phyloP scores from a whole-genome alignment of 2,797 vertebrate genomes.

The Microtus obscurus region DNA sequence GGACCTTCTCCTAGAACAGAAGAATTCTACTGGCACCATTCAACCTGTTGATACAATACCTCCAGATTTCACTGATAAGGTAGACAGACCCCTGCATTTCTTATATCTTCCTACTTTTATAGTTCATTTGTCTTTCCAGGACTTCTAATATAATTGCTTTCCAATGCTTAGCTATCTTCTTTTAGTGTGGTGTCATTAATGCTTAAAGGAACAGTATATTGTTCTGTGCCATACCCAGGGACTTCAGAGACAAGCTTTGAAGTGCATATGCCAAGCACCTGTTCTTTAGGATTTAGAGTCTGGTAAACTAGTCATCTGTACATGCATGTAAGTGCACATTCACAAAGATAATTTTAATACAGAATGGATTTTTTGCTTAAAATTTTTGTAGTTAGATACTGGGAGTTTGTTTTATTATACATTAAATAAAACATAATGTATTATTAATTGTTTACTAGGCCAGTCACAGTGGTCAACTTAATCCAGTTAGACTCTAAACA shows the following conservation, averaged over 20 bases:
- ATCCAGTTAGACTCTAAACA: not conserved
- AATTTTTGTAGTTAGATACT: not conserved
- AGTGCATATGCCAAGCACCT: not conserved
- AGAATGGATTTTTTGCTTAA: conserved; percentile 3
- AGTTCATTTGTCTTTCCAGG: not conserved
- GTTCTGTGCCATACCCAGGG: not conserved
- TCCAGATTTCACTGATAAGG: not conserved
- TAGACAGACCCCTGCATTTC: not conserved
- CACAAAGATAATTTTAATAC: not conserved
- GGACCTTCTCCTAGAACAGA: too few species aligned
- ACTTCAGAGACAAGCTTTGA: not conserved
- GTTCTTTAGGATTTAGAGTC: not conserved
- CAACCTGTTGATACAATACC: not conserved
- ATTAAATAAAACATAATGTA: not conserved
- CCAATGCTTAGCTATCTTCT: not conserved
- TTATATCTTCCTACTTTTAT: not conserved
- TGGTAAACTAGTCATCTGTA: not conserved
- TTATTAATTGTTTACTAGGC: not conserved
- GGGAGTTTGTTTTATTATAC: not conserved
- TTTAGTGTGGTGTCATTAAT: not conserved
- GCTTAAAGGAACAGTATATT: not conserved
- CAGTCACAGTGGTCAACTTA: not conserved
- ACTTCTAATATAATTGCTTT: not conserved
- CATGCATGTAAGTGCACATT: not conserved
- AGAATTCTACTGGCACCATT: not conserved